These are phyloP conservation scores for Hylomyscus alleni DNA, from an alignment of 2,797 vertebrate genomes.

Conservation along the genomic window DNA sequence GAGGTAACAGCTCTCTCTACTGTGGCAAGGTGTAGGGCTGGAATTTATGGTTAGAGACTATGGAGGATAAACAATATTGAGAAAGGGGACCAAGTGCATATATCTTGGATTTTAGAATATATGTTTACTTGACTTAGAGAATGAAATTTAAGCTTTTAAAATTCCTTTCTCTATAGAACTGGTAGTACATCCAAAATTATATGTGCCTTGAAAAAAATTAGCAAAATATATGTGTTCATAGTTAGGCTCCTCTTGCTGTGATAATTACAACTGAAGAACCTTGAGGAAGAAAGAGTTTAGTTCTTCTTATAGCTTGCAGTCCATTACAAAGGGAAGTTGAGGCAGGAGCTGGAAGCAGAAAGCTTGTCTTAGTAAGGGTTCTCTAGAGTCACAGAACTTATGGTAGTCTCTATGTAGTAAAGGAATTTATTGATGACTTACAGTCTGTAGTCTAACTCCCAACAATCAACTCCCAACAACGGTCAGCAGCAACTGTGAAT, in stretches of 20 bases:
- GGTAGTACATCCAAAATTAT: background rate
- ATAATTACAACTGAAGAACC: background rate
- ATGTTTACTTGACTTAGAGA: constrained; percentile 19
- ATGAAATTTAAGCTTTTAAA: background rate
- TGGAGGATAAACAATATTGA: background rate
- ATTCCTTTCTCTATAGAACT: background rate
- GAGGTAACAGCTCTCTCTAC: background rate
- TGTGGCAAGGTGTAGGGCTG: background rate
- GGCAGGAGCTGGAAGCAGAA: background rate
- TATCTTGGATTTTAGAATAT: background rate
- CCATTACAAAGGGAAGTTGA: background rate
- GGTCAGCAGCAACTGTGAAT: too few relatives aligned
- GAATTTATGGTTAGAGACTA: constrained; percentile 8
- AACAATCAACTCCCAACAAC: too few relatives aligned
- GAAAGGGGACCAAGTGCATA: background rate
- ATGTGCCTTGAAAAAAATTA: background rate
- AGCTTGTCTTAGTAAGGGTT: too few relatives aligned
- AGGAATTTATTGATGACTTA: too few relatives aligned
- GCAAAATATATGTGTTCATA: background rate
- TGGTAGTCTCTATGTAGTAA: too few relatives aligned
- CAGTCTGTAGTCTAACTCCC: too few relatives aligned
- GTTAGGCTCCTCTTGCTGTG: background rate
- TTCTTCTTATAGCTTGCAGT: background rate
- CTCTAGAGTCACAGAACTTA: too few relatives aligned
- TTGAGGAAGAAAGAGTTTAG: background rate